These are phyloP conservation scores for Pogonomyrmex barbatus DNA, from an alignment of 1,140 invertebrate species.

Conservation along the genomic window DNA sequence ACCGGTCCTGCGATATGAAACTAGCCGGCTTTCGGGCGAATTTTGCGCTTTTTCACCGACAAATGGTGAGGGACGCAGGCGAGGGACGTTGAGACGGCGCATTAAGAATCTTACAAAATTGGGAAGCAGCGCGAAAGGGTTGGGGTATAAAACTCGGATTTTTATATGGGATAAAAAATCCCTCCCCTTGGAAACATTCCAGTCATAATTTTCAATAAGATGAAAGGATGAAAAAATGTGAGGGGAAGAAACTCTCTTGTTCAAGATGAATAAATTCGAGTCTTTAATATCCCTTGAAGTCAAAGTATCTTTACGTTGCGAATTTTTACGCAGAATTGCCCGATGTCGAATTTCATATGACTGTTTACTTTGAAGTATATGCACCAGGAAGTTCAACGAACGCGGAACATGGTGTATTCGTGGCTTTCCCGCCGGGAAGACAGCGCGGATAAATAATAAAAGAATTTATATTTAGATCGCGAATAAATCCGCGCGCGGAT, in stretches of 20 bases:
- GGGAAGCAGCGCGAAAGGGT: background rate
- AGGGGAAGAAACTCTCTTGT: background rate
- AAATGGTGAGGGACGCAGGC: background rate
- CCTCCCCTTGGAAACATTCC: background rate
- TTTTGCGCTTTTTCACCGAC: slow-evolving; percentile 22
- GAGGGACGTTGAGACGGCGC: background rate
- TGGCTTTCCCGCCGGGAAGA: background rate
- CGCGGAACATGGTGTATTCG: slow-evolving; percentile 18
- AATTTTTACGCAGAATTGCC: background rate
- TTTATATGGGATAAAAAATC: slow-evolving; percentile 27
- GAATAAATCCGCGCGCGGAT: slow-evolving; percentile 4
- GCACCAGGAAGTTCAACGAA: background rate
- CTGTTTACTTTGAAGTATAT: background rate
- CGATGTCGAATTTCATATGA: slow-evolving; percentile 1
- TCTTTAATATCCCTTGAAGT: slow-evolving; percentile 1
- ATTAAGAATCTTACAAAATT: slow-evolving; percentile 26
- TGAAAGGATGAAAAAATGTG: background rate
- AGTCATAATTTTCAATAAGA: background rate
- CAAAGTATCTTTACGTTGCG: background rate
- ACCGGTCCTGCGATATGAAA: background rate
- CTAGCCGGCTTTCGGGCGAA: slow-evolving; percentile 33
- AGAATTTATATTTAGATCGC: slow-evolving; percentile 43
- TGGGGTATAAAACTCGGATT: slow-evolving; percentile 20
- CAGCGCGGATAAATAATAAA: slow-evolving; percentile 31
- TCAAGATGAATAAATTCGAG: slow-evolving; percentile 26